These are phyloP conservation scores for Orius insidiosus DNA, from an alignment of 1,140 invertebrate species.

Conservation along the genomic window DNA sequence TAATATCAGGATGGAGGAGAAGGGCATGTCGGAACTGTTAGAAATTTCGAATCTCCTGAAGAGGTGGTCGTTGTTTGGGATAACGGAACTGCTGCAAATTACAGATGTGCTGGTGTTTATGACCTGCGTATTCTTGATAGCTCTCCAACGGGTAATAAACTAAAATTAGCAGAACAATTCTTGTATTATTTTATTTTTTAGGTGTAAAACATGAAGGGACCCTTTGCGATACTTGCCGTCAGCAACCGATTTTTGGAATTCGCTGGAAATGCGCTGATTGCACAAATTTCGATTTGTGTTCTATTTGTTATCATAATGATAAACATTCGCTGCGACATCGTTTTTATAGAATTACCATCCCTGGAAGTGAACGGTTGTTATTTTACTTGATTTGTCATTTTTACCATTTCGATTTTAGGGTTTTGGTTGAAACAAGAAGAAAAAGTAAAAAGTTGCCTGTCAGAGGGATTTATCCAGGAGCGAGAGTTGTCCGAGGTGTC, in stretches of 20 bases:
- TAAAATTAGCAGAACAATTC: too few relatives aligned
- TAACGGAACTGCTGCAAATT: slow-evolving; percentile 94
- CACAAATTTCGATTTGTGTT: slow-evolving; percentile 90
- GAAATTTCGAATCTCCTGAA: slow-evolving; percentile 94
- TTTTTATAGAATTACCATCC: slow-evolving; percentile 78
- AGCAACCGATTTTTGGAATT: slow-evolving; percentile 90
- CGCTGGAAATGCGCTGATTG: slow-evolving; percentile 96
- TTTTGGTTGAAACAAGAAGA: slow-evolving; percentile 72
- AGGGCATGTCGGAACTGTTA: slow-evolving; percentile 90
- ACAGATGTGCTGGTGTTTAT: slow-evolving; percentile 86
- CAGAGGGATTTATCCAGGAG: slow-evolving; percentile 85
- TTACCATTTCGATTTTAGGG: slow-evolving; percentile 28
- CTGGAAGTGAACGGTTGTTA: slow-evolving; percentile 60
- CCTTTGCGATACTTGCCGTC: slow-evolving; percentile 91
- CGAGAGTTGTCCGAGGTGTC: slow-evolving; percentile 75
- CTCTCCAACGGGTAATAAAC: slow-evolving; percentile 65
- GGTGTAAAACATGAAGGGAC: slow-evolving; percentile 91
- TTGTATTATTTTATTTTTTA: slow-evolving; percentile 21
- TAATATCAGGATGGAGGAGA: slow-evolving; percentile 96
- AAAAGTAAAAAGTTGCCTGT: slow-evolving; percentile 89
- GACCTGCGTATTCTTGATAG: slow-evolving; percentile 87
- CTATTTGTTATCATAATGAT: slow-evolving; percentile 93
- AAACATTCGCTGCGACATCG: slow-evolving; percentile 88
- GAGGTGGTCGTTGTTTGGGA: slow-evolving; percentile 98
- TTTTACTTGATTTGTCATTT: slow-evolving; percentile 1